Evolutionary conservation across 2,113 vertebrate species (phyloP), one percentile per base, ranked within the genome.

Genomic region (Pholis gunnellus): DNA sequence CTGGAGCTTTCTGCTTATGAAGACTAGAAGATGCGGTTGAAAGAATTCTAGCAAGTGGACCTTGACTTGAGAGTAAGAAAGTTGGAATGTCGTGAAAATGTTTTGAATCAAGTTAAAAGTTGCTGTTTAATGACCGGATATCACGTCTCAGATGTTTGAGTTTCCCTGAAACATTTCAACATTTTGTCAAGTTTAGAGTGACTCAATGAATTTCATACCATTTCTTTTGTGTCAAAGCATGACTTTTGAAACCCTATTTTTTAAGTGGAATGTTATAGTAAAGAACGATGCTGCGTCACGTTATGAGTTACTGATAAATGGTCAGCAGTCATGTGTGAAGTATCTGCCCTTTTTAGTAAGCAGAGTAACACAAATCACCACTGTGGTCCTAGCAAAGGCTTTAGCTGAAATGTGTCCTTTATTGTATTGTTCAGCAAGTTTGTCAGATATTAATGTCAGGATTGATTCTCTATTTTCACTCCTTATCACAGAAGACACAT

Each of bases 401-500:
- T 69, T 10, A 50, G 15, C 42, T 40, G 18, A 27, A 40, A 64
- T 34, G 9, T 57, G 15, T n/a, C 15, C 20, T 38, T n/a, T 57
- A 9, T 56, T 29, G 27, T 18, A 60, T 15, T 15, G 20, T 63
- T 65, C n/a, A 18, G 74, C 50, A 68, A n/a, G 46, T 79, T 68
- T 57, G 29, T 56, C 81, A 46, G 52, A 18, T 57, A 76, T 81
- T 70, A 70, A 20, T 14, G 52, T 61, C 78, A 59, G 63, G 54
- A 73, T 79, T 27, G 29, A 66, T 80, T 66, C 29, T 71, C 15
- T 78, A 40, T 66, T 76, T 77, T 34, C 31, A 60, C 13, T 56
- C 52, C 44, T 82, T 61, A 81, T 70, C 66, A 67, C 54, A 50
- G 10, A 54, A 61, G 72, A 75, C 56, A 78, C 64, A 48, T 40